These are phyloP conservation scores for Isaurus tuberculatus DNA, from an alignment of 92 coral and sea anemone genomes.

Conservation along the genomic window DNA sequence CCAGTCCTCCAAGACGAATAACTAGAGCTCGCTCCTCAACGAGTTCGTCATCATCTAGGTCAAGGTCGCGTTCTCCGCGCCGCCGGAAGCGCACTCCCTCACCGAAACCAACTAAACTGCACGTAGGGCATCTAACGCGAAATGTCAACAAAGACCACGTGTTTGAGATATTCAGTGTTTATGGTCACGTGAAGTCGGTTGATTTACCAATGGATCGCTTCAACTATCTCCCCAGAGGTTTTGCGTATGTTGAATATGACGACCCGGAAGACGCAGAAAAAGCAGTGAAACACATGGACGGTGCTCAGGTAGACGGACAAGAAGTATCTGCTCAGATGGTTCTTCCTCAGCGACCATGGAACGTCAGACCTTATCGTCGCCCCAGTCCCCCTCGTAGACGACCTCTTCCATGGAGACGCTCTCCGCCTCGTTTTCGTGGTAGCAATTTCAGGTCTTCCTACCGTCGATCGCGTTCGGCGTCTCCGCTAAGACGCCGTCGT, in stretches of 20 bases:
- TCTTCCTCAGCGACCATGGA: conserved; percentile 87
- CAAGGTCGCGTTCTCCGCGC: conserved; percentile 88
- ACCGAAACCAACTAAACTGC: conserved; percentile 89
- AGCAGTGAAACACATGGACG: conserved; percentile 98
- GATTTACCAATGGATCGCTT: conserved; percentile 94
- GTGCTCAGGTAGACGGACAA: conserved; percentile 98
- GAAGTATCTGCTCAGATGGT: conserved; percentile 90
- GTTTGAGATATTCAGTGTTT: conserved; percentile 92
- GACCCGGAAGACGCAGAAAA: conserved; percentile 85
- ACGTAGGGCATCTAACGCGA: conserved; percentile 89
- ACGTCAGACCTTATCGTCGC: conserved; percentile 82
- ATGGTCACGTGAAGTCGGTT: conserved; percentile 91
- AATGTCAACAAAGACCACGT: conserved; percentile 97
- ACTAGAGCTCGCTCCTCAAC: conserved; percentile 83
- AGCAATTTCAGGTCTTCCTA: conserved; percentile 79
- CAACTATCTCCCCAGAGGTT: conserved; percentile 87
- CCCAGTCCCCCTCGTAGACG: conserved; percentile 86
- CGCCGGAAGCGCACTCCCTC: conserved; percentile 94
- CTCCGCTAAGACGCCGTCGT: conserved; percentile 80
- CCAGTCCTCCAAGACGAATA: conserved; percentile 69
- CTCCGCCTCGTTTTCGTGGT: conserved; percentile 94
- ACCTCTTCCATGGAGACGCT: conserved; percentile 85
- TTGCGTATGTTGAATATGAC: conserved; percentile 93
- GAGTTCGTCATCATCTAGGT: conserved; percentile 80
- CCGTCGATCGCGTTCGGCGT: conserved; percentile 87